Percentiles rank a stretch among this genome's conserved stretches.
These are phyloP conservation scores for Microcaecilia unicolor DNA, from an alignment of 2,797 vertebrate genomes.

Conservation along the genomic window DNA sequence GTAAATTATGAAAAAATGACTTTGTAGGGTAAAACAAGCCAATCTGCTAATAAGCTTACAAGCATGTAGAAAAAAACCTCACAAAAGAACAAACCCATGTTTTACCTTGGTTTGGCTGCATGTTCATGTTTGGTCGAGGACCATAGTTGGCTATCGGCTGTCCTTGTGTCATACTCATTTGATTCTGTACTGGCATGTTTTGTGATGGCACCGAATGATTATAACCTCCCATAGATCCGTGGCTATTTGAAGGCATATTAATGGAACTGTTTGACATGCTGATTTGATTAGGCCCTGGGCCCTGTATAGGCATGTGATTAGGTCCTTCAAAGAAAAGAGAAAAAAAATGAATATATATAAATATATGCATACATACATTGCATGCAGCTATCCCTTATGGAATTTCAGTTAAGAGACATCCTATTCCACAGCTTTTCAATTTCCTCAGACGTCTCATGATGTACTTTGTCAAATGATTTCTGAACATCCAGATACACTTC, in stretches of 20 bases:
- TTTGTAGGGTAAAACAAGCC: too few relatives aligned
- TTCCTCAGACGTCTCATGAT: too few relatives aligned
- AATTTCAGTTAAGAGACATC: too few relatives aligned
- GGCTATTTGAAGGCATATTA: conserved; percentile 89
- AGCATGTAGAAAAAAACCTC: too few relatives aligned
- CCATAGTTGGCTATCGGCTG: conserved; percentile 93
- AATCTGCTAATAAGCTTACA: too few relatives aligned
- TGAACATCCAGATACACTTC: too few relatives aligned
- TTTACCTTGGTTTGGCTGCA: conserved; percentile 93
- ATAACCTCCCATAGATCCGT: conserved; percentile 91
- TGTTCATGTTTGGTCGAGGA: conserved; percentile 93
- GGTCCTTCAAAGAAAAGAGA: conserved; percentile 68
- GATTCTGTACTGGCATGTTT: conserved; percentile 86
- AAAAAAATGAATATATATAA: too few relatives aligned
- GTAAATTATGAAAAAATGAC: too few relatives aligned
- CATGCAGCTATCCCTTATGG: too few relatives aligned
- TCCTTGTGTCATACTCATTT: conserved; percentile 94
- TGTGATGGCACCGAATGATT: conserved; percentile 90
- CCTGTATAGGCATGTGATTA: conserved; percentile 96
- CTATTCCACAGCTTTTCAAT: too few relatives aligned
- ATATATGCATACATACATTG: too few relatives aligned
- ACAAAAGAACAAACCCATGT: neutral
- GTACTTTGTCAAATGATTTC: too few relatives aligned
- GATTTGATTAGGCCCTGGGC: conserved; percentile 87
- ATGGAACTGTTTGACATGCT: conserved; percentile 87